These are phyloP conservation scores for Corbicula japonica DNA, from an alignment of 2,888 invertebrate genomes.

Conservation along the genomic window DNA sequence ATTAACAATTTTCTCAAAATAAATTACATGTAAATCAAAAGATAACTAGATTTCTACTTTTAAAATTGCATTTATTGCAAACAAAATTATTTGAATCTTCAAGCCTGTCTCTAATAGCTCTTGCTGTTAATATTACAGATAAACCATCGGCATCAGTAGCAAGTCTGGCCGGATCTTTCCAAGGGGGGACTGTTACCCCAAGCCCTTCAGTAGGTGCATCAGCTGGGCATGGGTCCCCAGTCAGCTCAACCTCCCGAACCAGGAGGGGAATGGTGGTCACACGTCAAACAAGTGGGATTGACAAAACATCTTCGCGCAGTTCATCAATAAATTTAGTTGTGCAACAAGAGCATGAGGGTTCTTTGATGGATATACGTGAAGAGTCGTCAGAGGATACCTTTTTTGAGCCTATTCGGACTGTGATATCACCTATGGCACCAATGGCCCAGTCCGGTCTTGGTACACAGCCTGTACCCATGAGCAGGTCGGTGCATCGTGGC, in stretches of 20 bases:
- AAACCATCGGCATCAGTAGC: neutral
- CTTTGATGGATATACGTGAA: neutral
- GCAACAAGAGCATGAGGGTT: conserved; percentile 1
- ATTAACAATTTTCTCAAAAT: too few relatives aligned
- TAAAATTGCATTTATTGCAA: too few relatives aligned
- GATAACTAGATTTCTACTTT: too few relatives aligned
- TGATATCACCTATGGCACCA: conserved; percentile 35
- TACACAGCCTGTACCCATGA: neutral
- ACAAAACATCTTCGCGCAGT: conserved; percentile 1
- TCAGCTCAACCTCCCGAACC: neutral
- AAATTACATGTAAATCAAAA: too few relatives aligned
- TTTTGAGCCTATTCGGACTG: conserved; percentile 42
- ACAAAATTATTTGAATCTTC: too few relatives aligned
- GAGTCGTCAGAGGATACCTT: conserved; percentile 43
- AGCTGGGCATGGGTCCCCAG: conserved; percentile 7
- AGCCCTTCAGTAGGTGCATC: neutral
- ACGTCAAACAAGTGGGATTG: neutral
- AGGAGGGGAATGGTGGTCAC: neutral
- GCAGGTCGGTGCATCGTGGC: conserved; percentile 43
- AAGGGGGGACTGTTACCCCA: neutral
- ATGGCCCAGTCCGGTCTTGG: neutral
- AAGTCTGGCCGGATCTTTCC: conserved; percentile 22
- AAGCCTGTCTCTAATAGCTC: too few relatives aligned
- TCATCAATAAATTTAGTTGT: conserved; percentile 26
- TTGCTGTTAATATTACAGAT: conserved; percentile 8